Evolutionary conservation across 2,888 invertebrate genomes (phyloP), one percentile per base, ranked within the genome.

Genomic region (Coenonympha glycerion): DNA sequence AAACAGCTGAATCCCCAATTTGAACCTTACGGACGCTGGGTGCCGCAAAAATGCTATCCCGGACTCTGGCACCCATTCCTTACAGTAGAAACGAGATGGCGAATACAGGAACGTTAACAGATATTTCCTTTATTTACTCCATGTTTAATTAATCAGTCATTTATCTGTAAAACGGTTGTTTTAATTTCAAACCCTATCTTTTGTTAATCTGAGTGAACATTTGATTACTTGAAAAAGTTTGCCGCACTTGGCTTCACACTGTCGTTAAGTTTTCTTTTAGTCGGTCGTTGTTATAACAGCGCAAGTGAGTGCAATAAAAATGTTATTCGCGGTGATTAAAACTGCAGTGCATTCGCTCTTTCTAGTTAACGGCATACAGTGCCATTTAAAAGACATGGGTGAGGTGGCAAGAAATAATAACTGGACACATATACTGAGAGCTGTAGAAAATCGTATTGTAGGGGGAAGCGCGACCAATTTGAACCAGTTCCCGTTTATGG

Each of bases 351-450:
- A 50, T 39, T 46, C 51, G 4, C 19, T 57, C 33, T 28, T 52
- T 15, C 31, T 40, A 40, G 26, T 52, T 4, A 49, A 44, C 33
- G 26, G 33, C 30, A 44, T 53, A 4, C 11, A 26, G n/a, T 56
- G 66, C 16, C 68, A 69, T 52, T 58, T 71, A 44, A 69, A 68
- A 46, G 60, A 69, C 47, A 53, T 68, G 46, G 68, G 68, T 6
- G 68, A 66, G 49, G 45, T 56, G 2, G 45, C 44, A 1, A 22
- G 18, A n/a, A 59, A 24, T 24, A 59, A 24, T 24, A 34, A 63
- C 46, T 58, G 61, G 56, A 54, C 57, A 2, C 45, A 26, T 9
- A 31, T 57, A 13, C 22, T 56, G 3, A 18, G 55, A 3, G 37
- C 56, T 45, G 26, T 61, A 4, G 58, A 60, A 28, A 49, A 42